Percentiles rank a stretch among this genome's conserved stretches.
Conservation (phyloP, 2,113 vertebrate genomes). For the Siniperca chuatsi region DNA sequence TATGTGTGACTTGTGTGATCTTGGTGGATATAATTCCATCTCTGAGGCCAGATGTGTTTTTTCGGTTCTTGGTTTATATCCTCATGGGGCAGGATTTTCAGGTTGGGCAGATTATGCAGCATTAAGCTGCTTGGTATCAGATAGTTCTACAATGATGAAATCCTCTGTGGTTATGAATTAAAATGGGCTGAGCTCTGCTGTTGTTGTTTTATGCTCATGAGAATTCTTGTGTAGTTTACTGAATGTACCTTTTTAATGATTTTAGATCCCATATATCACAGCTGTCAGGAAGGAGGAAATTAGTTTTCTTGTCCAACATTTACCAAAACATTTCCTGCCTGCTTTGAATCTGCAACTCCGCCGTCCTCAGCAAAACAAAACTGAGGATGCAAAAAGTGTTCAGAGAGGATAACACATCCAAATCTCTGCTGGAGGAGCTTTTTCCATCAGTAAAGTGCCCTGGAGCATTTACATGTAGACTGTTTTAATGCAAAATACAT, state of each 20-base stretch:
- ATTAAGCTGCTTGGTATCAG: slow-evolving; percentile 80
- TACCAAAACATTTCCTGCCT: slow-evolving; percentile 6
- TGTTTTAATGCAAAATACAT: slow-evolving; percentile 57
- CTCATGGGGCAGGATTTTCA: slow-evolving; percentile 69
- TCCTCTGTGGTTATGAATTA: slow-evolving; percentile 72
- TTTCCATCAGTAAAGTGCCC: slow-evolving; percentile 7
- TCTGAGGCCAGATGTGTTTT: slow-evolving; percentile 63
- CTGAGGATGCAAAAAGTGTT: slow-evolving; percentile 26
- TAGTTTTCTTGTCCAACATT: slow-evolving; percentile 28
- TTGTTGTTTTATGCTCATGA: slow-evolving; percentile 33
- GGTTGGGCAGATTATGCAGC: slow-evolving; percentile 74
- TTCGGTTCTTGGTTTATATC: slow-evolving; percentile 61
- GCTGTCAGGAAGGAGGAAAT: slow-evolving; percentile 20
- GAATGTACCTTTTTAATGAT: slow-evolving; percentile 23
- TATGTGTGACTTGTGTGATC: slow-evolving; percentile 61
- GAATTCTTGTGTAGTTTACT: neutral
- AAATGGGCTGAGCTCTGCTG: slow-evolving; percentile 43
- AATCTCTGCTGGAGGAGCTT: slow-evolving; percentile 44
- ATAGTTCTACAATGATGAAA: slow-evolving; percentile 76
- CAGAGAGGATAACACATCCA: slow-evolving; percentile 32
- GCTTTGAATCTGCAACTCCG: neutral
- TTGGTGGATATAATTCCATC: slow-evolving; percentile 56
- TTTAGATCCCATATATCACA: neutral
- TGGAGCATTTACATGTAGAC: slow-evolving; percentile 38
- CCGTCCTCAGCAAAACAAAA: slow-evolving; percentile 19